Percentiles rank a stretch among this genome's conserved stretches.
phyloP scores from a whole-genome alignment of 2,113 vertebrate genomes.

The Zosterops lateralis region DNA sequence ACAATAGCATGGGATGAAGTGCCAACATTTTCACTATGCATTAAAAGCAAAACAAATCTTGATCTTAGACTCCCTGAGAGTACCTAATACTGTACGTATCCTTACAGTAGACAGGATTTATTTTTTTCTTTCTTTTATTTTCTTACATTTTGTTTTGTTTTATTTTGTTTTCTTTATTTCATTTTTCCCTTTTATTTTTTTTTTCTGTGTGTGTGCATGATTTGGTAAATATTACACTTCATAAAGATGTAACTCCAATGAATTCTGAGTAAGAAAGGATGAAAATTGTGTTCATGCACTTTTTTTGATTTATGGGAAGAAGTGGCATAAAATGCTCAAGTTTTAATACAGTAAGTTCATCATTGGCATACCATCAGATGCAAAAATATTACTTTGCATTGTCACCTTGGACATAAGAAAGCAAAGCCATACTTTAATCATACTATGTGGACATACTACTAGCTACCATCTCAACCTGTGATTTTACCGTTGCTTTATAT shows the following conservation, averaged over 20 bases:
- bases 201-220: neutral
- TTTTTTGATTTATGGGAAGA: constrained; percentile 49
- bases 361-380: neutral
- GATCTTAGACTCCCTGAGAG: constrained; percentile 6
- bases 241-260: constrained; percentile 20
- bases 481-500: constrained; percentile 46
- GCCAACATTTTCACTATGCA: constrained; percentile 48
- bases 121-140: neutral
- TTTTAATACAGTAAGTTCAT: constrained; percentile 10
- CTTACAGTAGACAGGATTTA: neutral
- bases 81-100: constrained; percentile 1
- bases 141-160: neutral
- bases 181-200: neutral
- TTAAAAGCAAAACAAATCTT: constrained; percentile 37
- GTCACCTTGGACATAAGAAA: constrained; percentile 51
- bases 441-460: constrained; percentile 26
- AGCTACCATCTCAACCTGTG: constrained; percentile 50
- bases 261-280: constrained; percentile 40
- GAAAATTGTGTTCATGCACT: constrained; percentile 38
- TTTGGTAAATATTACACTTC: constrained; percentile 47
- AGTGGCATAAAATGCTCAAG: constrained; percentile 27
- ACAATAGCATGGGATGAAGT: constrained; percentile 49
- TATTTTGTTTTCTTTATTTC: neutral
- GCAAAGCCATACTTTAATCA: constrained; percentile 49
- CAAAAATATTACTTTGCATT: neutral